Evolutionary conservation across 2,888 invertebrate species (phyloP).

Genomic region (Alitta virens): DNA sequence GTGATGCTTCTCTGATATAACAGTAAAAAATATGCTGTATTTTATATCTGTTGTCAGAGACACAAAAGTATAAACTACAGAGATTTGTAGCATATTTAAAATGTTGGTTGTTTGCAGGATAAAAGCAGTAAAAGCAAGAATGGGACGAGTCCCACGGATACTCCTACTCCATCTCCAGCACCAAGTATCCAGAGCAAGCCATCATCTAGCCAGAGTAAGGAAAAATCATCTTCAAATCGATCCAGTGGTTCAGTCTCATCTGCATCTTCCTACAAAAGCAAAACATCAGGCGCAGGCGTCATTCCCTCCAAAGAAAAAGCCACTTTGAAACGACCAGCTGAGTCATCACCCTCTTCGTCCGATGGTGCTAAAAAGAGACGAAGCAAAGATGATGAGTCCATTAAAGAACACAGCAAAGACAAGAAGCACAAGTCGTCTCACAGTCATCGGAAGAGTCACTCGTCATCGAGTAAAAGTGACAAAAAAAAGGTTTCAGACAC

Average conservation of each 20-base stretch:
- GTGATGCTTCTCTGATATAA: no score
- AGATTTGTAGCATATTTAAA: no score
- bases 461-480: neutral
- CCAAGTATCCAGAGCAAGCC: neutral
- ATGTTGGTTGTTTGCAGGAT: no score
- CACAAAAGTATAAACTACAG: no score
- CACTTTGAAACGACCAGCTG: constrained; percentile 4
- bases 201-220: no score
- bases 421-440: constrained; percentile 4
- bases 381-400: neutral
- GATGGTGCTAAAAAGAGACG: constrained; percentile 11
- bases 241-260: neutral
- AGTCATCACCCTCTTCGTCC: neutral
- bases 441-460: neutral
- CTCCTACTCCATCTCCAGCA: neutral
- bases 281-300: no score
- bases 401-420: constrained; percentile 1
- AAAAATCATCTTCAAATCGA: no score
- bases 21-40: no score
- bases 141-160: no score
- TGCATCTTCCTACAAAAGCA: neutral
- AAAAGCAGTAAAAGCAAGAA: no score
- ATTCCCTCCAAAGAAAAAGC: neutral
- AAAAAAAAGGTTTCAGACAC: neutral
- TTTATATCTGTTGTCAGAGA: no score